Evolutionary conservation across 2,113 vertebrate genomes (phyloP).

Genomic region (Sula dactylatra): DNA sequence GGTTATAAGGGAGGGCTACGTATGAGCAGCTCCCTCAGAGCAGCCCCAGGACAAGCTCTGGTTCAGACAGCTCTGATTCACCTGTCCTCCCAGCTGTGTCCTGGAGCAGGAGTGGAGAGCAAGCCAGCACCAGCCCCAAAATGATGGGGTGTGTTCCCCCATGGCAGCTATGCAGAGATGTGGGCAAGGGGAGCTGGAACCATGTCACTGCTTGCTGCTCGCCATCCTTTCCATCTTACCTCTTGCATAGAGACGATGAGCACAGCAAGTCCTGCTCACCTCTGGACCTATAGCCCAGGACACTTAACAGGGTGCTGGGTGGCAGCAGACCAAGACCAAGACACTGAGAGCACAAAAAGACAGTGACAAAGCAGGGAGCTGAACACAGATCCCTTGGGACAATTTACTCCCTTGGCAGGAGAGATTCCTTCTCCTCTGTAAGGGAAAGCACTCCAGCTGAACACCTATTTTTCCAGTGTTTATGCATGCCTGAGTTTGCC

Average conservation of each 20-base stretch:
- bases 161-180: not conserved
- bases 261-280: not conserved
- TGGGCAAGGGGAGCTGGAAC: not conserved
- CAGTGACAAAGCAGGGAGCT: not conserved
- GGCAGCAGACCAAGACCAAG: not conserved
- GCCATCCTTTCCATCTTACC: not conserved
- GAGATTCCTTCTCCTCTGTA: not conserved
- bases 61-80: not conserved
- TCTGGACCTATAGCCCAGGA: not conserved
- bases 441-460: not conserved
- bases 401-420: rapidly evolving
- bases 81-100: not conserved
- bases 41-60: not conserved
- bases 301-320: not conserved
- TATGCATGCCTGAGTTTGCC: not conserved
- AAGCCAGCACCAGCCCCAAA: not conserved
- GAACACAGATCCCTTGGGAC: not conserved
- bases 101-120: not conserved
- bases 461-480: not conserved
- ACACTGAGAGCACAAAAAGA: not conserved
- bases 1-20: rapidly evolving
- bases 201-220: rapidly evolving
- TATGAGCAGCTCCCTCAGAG: not conserved
- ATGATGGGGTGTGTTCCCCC: rapidly evolving
- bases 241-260: not conserved